Evolutionary conservation across 2,888 invertebrate genomes (phyloP), one percentile per base, ranked within the genome.

Genomic region (Toxonevra muliebris): DNA sequence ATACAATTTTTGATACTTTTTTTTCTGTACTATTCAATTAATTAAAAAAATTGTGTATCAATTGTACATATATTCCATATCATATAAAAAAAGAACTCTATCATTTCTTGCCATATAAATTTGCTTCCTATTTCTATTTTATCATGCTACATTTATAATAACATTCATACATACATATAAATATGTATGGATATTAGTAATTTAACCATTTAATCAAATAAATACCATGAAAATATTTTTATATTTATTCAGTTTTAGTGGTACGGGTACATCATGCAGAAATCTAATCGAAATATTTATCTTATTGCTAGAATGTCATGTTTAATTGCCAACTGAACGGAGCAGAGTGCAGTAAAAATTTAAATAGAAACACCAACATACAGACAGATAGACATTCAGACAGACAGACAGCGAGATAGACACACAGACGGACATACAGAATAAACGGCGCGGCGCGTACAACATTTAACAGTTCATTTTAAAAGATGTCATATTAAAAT

Each of bases 261-360:
- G 48, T 48, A 15, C 48, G 13, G 48, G 13, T 48, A 5, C 48
- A 3, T n/a, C 12, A 1, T 20, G 55, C 40, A 61, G 68, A 63
- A 69, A 72, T 72, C 71, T 70, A 71, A 73, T 73, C 72, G 69
- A 70, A 74, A 74, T 72, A 69, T 71, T 72, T 72, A 72, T 74
- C 68, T 73, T 67, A 69, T 73, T 71, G 70, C 71, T 65, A 72
- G 66, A 71, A 73, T 73, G 72, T 73, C 71, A 73, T 75, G 73
- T 75, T 75, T 70, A 72, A 73, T 75, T 74, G 71, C 69, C 72
- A 74, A 71, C 70, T 70, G 70, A 71, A 71, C 17, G 41, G 43
- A 53, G 60, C 59, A 59, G 48, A 30, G 40, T 43, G 30, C 30
- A 48, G 13, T 11, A 15, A 11, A 64, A 65, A 68, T 64, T 72